Evolutionary conservation across 2,888 invertebrate genomes (phyloP).

Genomic region (Zaprionus bogoriensis): DNA sequence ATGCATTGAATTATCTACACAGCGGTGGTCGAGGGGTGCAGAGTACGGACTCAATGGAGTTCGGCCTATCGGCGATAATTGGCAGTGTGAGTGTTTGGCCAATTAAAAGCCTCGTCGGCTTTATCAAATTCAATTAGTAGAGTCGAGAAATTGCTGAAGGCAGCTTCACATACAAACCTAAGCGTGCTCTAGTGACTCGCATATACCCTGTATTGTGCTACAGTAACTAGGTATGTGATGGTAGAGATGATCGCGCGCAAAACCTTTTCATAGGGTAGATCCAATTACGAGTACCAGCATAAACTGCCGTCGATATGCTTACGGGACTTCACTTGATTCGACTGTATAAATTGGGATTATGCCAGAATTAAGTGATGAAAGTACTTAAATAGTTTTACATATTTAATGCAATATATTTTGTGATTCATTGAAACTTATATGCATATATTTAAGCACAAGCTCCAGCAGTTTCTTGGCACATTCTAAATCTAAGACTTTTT

Average conservation of each 20-base stretch:
- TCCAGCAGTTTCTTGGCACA: too few relatives aligned
- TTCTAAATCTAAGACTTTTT: too few relatives aligned
- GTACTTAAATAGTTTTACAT: too few relatives aligned
- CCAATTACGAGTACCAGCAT: background rate
- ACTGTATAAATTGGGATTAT: too few relatives aligned
- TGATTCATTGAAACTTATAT: too few relatives aligned
- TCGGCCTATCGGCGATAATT: constrained; percentile 39
- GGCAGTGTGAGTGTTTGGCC: constrained; percentile 52
- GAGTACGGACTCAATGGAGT: background rate
- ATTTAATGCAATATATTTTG: too few relatives aligned
- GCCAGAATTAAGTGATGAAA: too few relatives aligned
- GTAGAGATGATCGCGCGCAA: too few relatives aligned
- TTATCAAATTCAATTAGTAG: constrained; percentile 71
- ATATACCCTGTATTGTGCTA: constrained; percentile 2
- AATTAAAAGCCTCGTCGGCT: constrained; percentile 60
- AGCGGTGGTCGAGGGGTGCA: background rate
- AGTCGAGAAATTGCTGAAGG: constrained; percentile 25
- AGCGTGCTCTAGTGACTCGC: background rate
- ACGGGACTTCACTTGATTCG: too few relatives aligned
- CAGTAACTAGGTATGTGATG: too few relatives aligned
- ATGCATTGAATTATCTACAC: constrained; percentile 28
- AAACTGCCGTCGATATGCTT: background rate
- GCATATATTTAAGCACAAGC: too few relatives aligned
- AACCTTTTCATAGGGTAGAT: background rate
- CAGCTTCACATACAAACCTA: constrained; percentile 1